phyloP scores from a whole-genome alignment of 2,797 vertebrate genomes.

The Mormyrops attenuatus region DNA sequence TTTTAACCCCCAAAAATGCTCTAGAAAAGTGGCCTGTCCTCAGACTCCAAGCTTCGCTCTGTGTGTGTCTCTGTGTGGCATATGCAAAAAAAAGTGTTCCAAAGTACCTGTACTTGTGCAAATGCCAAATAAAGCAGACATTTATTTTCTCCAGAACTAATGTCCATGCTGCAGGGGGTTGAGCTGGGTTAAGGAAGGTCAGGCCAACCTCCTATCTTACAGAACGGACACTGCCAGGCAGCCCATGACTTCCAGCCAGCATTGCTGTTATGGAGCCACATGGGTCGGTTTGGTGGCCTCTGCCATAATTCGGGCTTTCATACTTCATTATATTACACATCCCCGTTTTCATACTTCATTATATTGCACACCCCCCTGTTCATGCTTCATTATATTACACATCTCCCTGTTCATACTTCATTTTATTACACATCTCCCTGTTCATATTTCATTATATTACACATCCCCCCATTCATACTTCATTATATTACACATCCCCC shows the following conservation, averaged over 20 bases:
- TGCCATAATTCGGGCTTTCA: slow-evolving; percentile 30
- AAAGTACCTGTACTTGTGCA: neutral
- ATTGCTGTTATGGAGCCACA: slow-evolving; percentile 8
- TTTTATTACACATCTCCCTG: too few species aligned
- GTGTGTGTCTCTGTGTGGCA: neutral
- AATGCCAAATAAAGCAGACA: neutral
- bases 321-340: slow-evolving; percentile 5
- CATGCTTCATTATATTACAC: too few species aligned
- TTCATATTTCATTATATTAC: too few species aligned
- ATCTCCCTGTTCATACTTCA: too few species aligned
- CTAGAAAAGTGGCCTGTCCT: neutral
- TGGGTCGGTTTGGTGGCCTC: slow-evolving; percentile 11
- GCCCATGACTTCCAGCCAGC: slow-evolving; percentile 12
- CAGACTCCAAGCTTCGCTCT: neutral
- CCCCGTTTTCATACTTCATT: too few species aligned
- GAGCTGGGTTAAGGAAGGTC: neutral
- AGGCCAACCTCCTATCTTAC: neutral
- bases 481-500: slow-evolving; percentile 32
- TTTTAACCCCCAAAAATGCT: neutral
- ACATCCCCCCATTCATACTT: too few species aligned
- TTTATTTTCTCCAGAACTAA: neutral
- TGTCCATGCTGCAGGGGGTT: neutral
- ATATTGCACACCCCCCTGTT: too few species aligned
- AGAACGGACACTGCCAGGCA: neutral
- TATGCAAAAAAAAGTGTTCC: neutral